Evolutionary conservation across 1,140 invertebrate species (phyloP).

Genomic region (Pseudomyrmex sp.): DNA sequence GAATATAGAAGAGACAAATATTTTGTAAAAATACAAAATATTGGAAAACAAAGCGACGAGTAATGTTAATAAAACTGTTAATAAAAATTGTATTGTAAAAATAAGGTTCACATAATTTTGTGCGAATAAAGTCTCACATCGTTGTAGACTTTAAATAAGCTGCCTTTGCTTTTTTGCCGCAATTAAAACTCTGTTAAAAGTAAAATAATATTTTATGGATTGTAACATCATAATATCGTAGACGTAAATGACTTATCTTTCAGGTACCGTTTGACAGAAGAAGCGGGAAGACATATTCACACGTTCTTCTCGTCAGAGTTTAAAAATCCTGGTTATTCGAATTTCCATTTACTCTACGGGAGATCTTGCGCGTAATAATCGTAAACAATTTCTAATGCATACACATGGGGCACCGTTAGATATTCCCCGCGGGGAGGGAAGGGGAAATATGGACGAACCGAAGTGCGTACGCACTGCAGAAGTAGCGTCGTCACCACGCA

Average conservation of each 20-base stretch:
- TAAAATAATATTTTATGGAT: not conserved
- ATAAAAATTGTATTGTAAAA: no score
- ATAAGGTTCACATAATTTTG: no score
- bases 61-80: no score
- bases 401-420: conserved; percentile 41
- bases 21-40: no score
- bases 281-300: not conserved
- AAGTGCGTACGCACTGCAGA: conserved; percentile 23
- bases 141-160: no score
- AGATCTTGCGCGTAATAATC: conserved; percentile 40
- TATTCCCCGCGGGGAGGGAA: not conserved
- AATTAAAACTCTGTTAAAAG: no score
- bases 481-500: conserved; percentile 11
- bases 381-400: conserved; percentile 51
- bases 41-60: no score
- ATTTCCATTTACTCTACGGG: conserved; percentile 29
- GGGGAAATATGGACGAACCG: not conserved
- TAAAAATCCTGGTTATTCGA: conserved; percentile 10
- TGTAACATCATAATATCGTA: not conserved
- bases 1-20: no score
- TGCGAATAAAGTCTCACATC: no score
- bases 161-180: no score
- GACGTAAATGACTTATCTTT: not conserved
- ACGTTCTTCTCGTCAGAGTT: not conserved
- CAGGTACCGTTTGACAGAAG: not conserved